Conservation (phyloP, 2,797 vertebrate genomes). For the Cossypha caffra region DNA sequence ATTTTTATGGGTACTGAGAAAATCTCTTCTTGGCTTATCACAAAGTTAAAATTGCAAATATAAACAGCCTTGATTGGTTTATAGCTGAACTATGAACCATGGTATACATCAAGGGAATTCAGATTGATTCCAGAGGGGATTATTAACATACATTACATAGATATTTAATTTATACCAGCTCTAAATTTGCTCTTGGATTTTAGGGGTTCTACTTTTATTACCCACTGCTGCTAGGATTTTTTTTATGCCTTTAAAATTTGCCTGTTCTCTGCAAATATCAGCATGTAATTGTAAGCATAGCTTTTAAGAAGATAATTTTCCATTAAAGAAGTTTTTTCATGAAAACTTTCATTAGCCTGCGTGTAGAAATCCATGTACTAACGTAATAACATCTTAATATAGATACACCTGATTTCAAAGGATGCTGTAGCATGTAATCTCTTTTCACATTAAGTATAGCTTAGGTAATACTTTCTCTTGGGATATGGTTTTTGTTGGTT, state of each 20-base stretch:
- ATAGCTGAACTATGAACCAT: neutral
- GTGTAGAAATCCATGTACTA: neutral
- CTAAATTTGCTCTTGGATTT: neutral
- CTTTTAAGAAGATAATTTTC: neutral
- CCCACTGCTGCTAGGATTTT: neutral
- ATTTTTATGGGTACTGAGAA: neutral
- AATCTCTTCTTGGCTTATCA: neutral
- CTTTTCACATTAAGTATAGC: constrained; percentile 38
- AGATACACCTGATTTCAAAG: constrained; percentile 41
- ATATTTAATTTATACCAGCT: neutral
- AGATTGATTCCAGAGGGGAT: neutral
- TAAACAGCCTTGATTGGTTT: neutral
- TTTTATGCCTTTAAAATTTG: neutral
- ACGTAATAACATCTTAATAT: constrained; percentile 38
- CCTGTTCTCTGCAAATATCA: neutral
- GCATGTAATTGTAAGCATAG: neutral
- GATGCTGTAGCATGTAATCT: constrained; percentile 30
- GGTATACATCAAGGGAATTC: neutral
- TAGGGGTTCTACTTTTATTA: neutral
- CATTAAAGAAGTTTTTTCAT: neutral
- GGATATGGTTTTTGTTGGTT: neutral
- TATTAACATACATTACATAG: neutral
- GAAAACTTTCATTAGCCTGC: neutral
- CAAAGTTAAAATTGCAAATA: neutral
- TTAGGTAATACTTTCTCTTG: constrained; percentile 28